Base-by-base conservation (phyloP, 2,888 invertebrate genomes). In the Acleris laterana region DNA sequence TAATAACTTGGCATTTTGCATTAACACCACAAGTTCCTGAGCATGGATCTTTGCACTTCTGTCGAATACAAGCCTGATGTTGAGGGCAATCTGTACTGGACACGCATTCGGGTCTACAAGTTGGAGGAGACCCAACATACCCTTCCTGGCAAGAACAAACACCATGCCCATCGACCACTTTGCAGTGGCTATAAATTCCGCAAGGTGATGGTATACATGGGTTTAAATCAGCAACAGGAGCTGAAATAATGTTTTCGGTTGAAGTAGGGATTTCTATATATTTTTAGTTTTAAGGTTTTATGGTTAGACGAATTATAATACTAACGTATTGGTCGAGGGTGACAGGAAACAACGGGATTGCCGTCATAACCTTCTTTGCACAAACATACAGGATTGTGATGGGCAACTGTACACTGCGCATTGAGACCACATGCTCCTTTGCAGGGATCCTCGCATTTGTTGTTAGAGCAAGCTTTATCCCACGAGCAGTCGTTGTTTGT, bases 391-490 rank as follows among this genome's bases (percentile, higher is more conserved):
- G 97, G 97, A 7, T 96, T 95, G 78, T 98, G 97, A 87, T 97
- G 97, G 51, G 95, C 93, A 28, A 97, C 97, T 68, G 94, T 94
- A 77, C 98, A 98, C 72, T 95, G 95, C 1, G 97, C 96, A 77
- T 95, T 96, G 25, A 95, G 88, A 7, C 97, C 97, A 83, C 98
- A 98, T 20, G 95, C 96, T 68, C 96, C 96, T 60, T 95, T 94
- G 79, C 98, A 98, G 20, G 97, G 97, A 89, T 97, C 95, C 69
- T 94, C 93, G 81, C 98, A 98, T 92, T 97, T 97, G 78, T 96
- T 96, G 82, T 96, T 96, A 25, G 96, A 93, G 81, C 98, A 98
- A 59, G 97, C 96, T 76, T 94, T 96, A 73, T 95, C 94, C 70
- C 94, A 94, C 42, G 95, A 90, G 77, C 97, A 98, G 77, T 97